Evolutionary conservation across 2,113 vertebrate species (phyloP).

Genomic region (Pipa parva): DNA sequence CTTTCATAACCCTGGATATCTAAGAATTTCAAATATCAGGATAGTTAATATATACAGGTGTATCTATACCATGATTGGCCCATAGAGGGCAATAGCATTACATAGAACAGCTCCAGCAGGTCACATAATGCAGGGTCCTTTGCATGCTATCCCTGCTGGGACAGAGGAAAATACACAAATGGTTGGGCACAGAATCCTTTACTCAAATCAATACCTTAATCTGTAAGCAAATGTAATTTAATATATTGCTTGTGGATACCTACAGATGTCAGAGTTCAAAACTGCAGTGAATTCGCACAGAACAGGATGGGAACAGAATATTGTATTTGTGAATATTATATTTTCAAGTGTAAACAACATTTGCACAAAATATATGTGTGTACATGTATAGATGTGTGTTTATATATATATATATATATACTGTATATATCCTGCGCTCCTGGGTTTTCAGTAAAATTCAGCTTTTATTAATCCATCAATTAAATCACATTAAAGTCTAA

Average conservation of each 20-base stretch:
- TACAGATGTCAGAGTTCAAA: constrained; percentile 39
- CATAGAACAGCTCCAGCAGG: not conserved
- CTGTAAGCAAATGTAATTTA: constrained; percentile 44
- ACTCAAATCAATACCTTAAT: constrained; percentile 40
- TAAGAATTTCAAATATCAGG: not conserved
- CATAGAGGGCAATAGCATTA: constrained; percentile 33
- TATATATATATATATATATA: too few species aligned
- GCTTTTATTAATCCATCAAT: too few species aligned
- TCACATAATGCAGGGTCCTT: not conserved
- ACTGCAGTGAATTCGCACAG: constrained; percentile 23
- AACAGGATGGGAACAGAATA: constrained; percentile 13
- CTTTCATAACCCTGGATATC: too few species aligned
- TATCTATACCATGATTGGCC: not conserved
- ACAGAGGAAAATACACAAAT: constrained; percentile 13
- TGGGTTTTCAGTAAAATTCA: too few species aligned
- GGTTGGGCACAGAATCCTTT: constrained; percentile 33
- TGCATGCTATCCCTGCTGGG: not conserved
- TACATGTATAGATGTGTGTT: too few species aligned
- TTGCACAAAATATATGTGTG: too few species aligned
- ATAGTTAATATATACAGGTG: too few species aligned
- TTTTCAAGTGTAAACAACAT: too few species aligned
- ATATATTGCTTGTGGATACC: constrained; percentile 42
- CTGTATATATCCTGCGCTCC: too few species aligned
- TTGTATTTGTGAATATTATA: too few species aligned
- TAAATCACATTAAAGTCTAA: too few species aligned